Percentiles rank a stretch among this genome's conserved stretches.
Conservation (phyloP, 2,797 vertebrate species). For the Sebastes itinus region DNA sequence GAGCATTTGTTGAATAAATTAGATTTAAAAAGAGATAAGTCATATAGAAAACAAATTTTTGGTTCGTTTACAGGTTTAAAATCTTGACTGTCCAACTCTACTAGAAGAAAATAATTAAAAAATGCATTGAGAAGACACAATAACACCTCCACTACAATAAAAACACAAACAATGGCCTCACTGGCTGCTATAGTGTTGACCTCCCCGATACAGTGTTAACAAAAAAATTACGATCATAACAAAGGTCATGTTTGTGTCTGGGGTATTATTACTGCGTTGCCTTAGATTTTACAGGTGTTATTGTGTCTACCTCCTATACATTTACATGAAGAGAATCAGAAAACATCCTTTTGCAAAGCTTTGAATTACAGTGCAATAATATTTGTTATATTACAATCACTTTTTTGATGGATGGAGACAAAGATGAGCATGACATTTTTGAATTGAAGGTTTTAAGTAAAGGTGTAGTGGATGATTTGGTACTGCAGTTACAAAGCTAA, state of each 20-base stretch:
- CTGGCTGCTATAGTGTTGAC: neutral
- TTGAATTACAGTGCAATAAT: conserved; percentile 44
- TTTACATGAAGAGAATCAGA: conserved; percentile 2
- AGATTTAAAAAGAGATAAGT: conserved; percentile 1
- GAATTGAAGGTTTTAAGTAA: neutral
- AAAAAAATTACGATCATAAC: neutral
- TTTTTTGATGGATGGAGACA: conserved; percentile 11
- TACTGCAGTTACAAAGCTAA: conserved; percentile 2
- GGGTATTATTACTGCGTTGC: neutral
- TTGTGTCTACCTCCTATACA: conserved; percentile 37
- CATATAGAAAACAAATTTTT: neutral
- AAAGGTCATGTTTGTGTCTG: neutral
- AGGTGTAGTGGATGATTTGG: conserved; percentile 4
- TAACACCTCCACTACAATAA: conserved; percentile 18
- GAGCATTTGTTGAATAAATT: conserved; percentile 9
- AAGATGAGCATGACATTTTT: conserved; percentile 1
- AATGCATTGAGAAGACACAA: conserved; percentile 32
- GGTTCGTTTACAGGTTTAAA: conserved; percentile 17
- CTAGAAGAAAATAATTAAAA: neutral
- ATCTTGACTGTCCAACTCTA: neutral
- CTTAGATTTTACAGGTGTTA: conserved; percentile 25
- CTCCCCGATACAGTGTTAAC: neutral
- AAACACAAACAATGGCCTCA: conserved; percentile 7
- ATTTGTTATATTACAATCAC: conserved; percentile 11
- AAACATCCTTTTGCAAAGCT: conserved; percentile 2